A percentile compares a stretch with the other conserved stretches of the same genome.
Evolutionary conservation across 1,140 invertebrate species (phyloP).

Genomic region (Popillia japonica): DNA sequence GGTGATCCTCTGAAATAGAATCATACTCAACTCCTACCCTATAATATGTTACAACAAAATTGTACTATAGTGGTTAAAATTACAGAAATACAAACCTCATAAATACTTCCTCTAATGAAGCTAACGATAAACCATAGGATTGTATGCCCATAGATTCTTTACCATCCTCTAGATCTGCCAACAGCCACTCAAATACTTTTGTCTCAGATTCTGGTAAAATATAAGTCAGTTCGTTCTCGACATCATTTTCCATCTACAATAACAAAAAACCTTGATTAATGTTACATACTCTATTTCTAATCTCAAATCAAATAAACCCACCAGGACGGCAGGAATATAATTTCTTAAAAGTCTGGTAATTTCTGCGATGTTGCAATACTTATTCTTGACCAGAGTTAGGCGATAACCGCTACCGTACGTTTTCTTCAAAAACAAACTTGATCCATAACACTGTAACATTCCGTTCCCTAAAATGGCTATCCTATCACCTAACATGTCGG

Average conservation of each 20-base stretch:
- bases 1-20: neutral
- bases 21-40: neutral
- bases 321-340: conserved; percentile 44
- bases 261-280: too few relatives aligned
- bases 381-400: conserved; percentile 64
- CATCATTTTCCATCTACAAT: conserved; percentile 47
- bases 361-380: conserved; percentile 63
- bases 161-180: conserved; percentile 73
- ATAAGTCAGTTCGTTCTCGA: conserved; percentile 53
- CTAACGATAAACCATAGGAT: conserved; percentile 75
- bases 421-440: conserved; percentile 88
- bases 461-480: conserved; percentile 90
- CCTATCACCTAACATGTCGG: conserved; percentile 77
- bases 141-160: conserved; percentile 71
- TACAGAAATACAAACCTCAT: conserved; percentile 70
- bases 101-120: conserved; percentile 92
- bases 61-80: neutral
- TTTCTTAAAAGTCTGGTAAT: conserved; percentile 48
- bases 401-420: conserved; percentile 79
- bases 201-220: conserved; percentile 53
- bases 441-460: conserved; percentile 82
- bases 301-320: too few relatives aligned
- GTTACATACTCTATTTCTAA: too few relatives aligned
- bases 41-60: too few relatives aligned
- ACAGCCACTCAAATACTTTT: conserved; percentile 68